A percentile compares a stretch with the other conserved stretches of the same genome.
Evolutionary conservation across 2,888 invertebrate genomes (phyloP).

Genomic region (Syrphus vitripennis): DNA sequence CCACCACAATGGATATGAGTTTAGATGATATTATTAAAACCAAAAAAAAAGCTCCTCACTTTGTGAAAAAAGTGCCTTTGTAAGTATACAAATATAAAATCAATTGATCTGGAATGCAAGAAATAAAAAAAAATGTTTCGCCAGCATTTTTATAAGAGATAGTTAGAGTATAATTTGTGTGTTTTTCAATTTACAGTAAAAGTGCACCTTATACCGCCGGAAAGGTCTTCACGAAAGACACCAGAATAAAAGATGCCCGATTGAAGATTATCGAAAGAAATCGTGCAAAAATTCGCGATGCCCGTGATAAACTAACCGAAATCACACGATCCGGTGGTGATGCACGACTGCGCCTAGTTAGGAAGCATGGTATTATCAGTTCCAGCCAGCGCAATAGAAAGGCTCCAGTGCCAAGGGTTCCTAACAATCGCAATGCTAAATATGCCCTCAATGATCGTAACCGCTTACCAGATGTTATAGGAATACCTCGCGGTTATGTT

Average conservation of each 20-base stretch:
- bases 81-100: conserved; percentile 46
- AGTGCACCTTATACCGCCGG: conserved; percentile 26
- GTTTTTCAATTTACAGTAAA: conserved; percentile 23
- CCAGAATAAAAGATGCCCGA: conserved; percentile 84
- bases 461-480: conserved; percentile 72
- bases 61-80: conserved; percentile 50
- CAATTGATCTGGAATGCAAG: not conserved
- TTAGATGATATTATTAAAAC: conserved; percentile 77
- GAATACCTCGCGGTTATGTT: conserved; percentile 78
- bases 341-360: conserved; percentile 87
- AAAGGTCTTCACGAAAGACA: conserved; percentile 32
- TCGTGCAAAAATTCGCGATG: conserved; percentile 88
- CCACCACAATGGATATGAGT: conserved; percentile 75
- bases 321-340: conserved; percentile 88
- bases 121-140: not conserved
- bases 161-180: not conserved
- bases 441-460: conserved; percentile 40
- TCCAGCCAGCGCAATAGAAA: conserved; percentile 28
- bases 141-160: not conserved
- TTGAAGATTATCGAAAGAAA: conserved; percentile 91
- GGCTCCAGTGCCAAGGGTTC: not conserved
- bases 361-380: conserved; percentile 79
- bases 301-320: conserved; percentile 89
- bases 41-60: conserved; percentile 72
- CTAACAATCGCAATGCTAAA: conserved; percentile 24